phyloP scores from a whole-genome alignment of 2,888 invertebrate genomes.

The Drosophila anomalata region DNA sequence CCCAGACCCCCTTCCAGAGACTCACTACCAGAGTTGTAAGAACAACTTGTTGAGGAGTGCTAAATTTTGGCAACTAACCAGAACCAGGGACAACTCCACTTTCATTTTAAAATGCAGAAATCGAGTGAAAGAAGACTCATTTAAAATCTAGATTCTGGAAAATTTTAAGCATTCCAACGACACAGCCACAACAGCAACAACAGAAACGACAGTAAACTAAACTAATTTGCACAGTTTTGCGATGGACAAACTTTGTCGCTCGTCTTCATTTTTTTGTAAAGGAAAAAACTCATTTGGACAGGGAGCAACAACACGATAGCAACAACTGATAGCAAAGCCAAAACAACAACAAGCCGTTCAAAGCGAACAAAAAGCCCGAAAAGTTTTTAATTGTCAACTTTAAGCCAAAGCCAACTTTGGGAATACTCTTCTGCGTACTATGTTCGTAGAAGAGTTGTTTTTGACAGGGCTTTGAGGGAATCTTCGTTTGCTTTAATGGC shows the following conservation, averaged over 20 bases:
- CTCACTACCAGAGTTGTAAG: background rate
- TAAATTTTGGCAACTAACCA: slow-evolving; percentile 39
- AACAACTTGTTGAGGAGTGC: slow-evolving; percentile 64
- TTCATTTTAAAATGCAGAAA: no score
- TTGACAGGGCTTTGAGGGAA: slow-evolving; percentile 1
- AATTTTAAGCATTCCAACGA: slow-evolving; percentile 58
- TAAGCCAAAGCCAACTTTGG: slow-evolving; percentile 53
- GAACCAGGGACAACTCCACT: no score
- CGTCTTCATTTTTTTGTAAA: background rate
- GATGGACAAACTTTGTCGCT: slow-evolving; percentile 62
- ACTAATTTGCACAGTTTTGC: slow-evolving; percentile 73
- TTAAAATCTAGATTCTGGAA: slow-evolving; percentile 32
- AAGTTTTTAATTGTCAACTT: slow-evolving; percentile 79
- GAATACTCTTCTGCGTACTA: background rate
- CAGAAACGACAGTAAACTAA: slow-evolving; percentile 54
- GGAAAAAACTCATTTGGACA: slow-evolving; percentile 54
- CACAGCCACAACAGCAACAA: slow-evolving; percentile 9
- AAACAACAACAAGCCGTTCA: slow-evolving; percentile 37
- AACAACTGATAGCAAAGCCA: slow-evolving; percentile 35
- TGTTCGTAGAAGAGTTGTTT: slow-evolving; percentile 17
- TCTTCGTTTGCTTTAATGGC: slow-evolving; percentile 14
- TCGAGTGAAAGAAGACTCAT: slow-evolving; percentile 2
- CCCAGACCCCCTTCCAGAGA: background rate
- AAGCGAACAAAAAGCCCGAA: slow-evolving; percentile 24
- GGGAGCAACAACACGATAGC: slow-evolving; percentile 26